Evolutionary conservation across 2,113 vertebrate species (phyloP).

Genomic region (Thermophis baileyi): DNA sequence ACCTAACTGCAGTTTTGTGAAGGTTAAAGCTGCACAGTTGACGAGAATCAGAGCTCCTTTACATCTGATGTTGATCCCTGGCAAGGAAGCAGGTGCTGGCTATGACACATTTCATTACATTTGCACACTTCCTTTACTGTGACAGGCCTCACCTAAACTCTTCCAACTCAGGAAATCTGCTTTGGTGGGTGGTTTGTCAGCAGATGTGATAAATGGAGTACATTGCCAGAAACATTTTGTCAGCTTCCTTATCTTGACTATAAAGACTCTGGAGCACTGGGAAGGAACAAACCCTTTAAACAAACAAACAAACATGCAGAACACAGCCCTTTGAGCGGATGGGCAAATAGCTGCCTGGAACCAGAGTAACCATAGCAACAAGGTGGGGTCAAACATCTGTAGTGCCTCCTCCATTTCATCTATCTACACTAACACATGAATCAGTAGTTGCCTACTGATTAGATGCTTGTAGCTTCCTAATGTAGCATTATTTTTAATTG

Average conservation of each 20-base stretch:
- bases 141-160: neutral
- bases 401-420: neutral
- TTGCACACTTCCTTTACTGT: slow-evolving; percentile 6
- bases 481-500: neutral
- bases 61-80: slow-evolving; percentile 36
- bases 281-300: neutral
- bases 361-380: neutral
- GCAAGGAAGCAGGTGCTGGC: slow-evolving; percentile 30
- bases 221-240: neutral
- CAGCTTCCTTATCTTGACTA: slow-evolving; percentile 6
- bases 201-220: slow-evolving; percentile 2
- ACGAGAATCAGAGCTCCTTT: slow-evolving; percentile 22
- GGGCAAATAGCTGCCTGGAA: rapidly evolving
- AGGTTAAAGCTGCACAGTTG: slow-evolving; percentile 3
- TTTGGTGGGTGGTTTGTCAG: neutral
- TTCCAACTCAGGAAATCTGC: slow-evolving; percentile 31
- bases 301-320: neutral
- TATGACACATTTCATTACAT: slow-evolving; percentile 35
- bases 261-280: neutral
- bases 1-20: slow-evolving; percentile 3
- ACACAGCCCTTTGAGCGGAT: neutral
- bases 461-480: neutral
- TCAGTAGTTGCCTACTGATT: neutral
- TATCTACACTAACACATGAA: neutral
- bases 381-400: neutral